Evolutionary conservation across 2,888 invertebrate genomes (phyloP).

Genomic region (Hydrotaea cyrtoneurina): DNA sequence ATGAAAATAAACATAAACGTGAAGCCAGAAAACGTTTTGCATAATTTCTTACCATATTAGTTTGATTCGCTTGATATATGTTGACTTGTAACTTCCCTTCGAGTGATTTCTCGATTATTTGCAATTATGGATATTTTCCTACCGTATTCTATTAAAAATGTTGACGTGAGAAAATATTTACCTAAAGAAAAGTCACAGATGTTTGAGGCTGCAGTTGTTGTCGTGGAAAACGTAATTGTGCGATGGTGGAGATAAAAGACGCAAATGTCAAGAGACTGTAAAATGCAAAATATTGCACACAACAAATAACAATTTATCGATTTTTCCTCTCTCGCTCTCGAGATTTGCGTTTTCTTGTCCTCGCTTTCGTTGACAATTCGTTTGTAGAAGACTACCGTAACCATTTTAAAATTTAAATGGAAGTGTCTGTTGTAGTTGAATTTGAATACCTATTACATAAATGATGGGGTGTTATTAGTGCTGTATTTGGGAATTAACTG

Average conservation of each 20-base stretch:
- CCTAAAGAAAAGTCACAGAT: background rate
- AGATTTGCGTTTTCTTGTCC: background rate
- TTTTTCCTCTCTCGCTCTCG: background rate
- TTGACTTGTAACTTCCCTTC: background rate
- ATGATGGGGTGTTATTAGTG: too few relatives aligned
- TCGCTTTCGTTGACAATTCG: background rate
- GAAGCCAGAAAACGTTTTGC: background rate
- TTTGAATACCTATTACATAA: too few relatives aligned
- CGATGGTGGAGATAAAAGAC: too few relatives aligned
- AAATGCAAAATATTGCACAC: slow-evolving; percentile 36
- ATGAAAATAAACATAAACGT: background rate
- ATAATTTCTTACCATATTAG: slow-evolving; percentile 52
- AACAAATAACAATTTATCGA: background rate
- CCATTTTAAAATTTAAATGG: too few relatives aligned
- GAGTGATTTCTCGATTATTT: background rate
- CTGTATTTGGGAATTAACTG: too few relatives aligned
- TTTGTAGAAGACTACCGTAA: too few relatives aligned
- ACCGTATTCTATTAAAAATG: background rate
- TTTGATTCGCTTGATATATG: background rate
- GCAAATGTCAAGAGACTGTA: background rate
- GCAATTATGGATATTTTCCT: background rate
- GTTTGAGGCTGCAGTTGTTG: slow-evolving; percentile 3
- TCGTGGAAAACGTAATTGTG: slow-evolving; percentile 24
- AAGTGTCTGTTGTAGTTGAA: too few relatives aligned
- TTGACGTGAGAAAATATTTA: background rate